Conservation (phyloP, 2,888 invertebrate genomes). For the Pterobdella sp. region DNA sequence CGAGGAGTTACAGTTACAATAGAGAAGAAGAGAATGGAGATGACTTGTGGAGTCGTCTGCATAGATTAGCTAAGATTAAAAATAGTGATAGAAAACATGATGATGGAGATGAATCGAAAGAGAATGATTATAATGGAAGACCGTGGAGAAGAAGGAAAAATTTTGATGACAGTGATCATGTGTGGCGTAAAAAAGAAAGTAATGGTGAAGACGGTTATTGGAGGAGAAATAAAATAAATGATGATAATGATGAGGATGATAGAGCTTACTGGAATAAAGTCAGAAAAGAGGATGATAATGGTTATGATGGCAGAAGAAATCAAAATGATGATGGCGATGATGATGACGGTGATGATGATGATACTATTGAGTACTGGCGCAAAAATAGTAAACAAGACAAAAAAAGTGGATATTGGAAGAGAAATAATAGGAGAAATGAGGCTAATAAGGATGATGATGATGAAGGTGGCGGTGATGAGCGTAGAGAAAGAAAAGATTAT, state of each 20-base stretch:
- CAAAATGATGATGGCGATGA: not conserved
- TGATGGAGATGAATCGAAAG: too few relatives aligned
- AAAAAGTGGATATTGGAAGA: not conserved
- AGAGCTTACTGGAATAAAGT: too few relatives aligned
- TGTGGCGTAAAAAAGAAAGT: not conserved
- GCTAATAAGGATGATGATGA: slow-evolving; percentile 8
- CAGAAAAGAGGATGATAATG: not conserved
- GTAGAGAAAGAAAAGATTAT: slow-evolving; percentile 11
- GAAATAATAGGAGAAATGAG: not conserved
- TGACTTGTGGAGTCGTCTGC: too few relatives aligned
- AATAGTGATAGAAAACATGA: too few relatives aligned
- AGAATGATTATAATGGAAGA: too few relatives aligned
- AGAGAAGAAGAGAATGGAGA: too few relatives aligned
- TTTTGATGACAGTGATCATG: too few relatives aligned
- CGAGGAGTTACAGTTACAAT: too few relatives aligned
- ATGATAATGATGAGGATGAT: not conserved
- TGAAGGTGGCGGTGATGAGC: not conserved
- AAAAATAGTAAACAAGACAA: not conserved
- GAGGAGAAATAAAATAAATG: not conserved
- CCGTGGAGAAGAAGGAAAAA: too few relatives aligned
- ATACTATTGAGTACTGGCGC: not conserved
- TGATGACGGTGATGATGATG: not conserved
- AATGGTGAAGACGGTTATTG: not conserved
- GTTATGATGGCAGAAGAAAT: not conserved
- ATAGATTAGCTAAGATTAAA: too few relatives aligned